Percentiles rank a stretch among this genome's conserved stretches.
Evolutionary conservation across 2,888 invertebrate species (phyloP).

Genomic region (Cataglyphis altisquamis): DNA sequence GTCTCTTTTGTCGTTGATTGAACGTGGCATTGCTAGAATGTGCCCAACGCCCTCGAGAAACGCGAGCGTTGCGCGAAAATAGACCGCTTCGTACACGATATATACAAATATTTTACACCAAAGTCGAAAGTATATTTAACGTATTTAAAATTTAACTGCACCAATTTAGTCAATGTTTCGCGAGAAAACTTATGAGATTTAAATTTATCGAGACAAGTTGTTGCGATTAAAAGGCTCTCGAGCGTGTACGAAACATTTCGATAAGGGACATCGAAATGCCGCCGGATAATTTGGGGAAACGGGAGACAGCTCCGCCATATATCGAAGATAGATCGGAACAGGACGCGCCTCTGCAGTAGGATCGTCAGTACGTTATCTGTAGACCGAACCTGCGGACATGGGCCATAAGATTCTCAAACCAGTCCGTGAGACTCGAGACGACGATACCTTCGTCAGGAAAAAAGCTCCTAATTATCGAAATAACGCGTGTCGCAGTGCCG

Average conservation of each 20-base stretch:
- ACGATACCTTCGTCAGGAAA: constrained; percentile 73
- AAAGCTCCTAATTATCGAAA: constrained; percentile 81
- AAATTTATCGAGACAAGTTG: neutral
- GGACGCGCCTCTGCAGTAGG: constrained; percentile 51
- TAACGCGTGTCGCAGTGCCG: constrained; percentile 80
- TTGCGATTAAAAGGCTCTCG: neutral
- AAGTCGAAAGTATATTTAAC: neutral
- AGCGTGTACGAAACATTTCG: constrained; percentile 33
- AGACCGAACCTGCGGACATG: constrained; percentile 74
- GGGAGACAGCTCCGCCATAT: constrained; percentile 21
- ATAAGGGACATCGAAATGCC: neutral
- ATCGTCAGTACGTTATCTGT: constrained; percentile 76
- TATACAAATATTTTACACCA: neutral
- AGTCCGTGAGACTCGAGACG: constrained; percentile 73
- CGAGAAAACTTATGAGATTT: neutral
- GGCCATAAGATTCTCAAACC: constrained; percentile 76
- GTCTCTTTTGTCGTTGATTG: constrained; percentile 32
- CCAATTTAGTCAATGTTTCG: neutral
- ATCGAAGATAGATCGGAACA: constrained; percentile 67
- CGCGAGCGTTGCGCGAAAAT: neutral
- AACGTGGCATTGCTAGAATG: constrained; percentile 29
- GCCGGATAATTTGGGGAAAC: constrained; percentile 38
- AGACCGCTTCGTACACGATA: neutral
- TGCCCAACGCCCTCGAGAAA: constrained; percentile 9
- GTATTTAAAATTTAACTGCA: neutral